Conservation (phyloP, 2,888 invertebrate species). For the Leucozona laternaria region DNA sequence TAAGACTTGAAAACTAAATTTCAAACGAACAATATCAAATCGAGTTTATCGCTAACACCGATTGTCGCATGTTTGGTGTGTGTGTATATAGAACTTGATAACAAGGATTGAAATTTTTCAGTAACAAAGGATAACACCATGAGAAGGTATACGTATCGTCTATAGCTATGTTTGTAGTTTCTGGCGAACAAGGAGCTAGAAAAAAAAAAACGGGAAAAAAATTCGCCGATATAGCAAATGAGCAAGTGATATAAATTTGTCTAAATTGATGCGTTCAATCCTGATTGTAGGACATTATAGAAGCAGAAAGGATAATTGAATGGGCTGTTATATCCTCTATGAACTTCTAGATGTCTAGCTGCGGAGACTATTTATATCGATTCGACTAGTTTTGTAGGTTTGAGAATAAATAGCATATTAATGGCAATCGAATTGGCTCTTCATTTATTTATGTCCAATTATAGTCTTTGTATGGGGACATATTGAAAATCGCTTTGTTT, state of each 20-base stretch:
- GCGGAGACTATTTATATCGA: conserved; percentile 43
- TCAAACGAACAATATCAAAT: conserved; percentile 65
- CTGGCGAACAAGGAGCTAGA: background rate
- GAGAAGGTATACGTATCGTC: background rate
- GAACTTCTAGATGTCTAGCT: background rate
- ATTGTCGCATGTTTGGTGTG: conserved; percentile 9
- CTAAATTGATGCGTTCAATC: conserved; percentile 69
- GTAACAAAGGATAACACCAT: conserved; percentile 47
- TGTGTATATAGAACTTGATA: conserved; percentile 39
- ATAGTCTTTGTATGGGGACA: conserved; percentile 16
- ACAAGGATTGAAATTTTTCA: conserved; percentile 70
- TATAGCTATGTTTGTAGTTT: background rate
- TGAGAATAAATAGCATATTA: conserved; percentile 55
- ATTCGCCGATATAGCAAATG: conserved; percentile 70
- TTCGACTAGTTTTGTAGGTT: conserved; percentile 57
- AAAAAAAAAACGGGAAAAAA: conserved; percentile 17
- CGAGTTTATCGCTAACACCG: conserved; percentile 28
- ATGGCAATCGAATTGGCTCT: conserved; percentile 60
- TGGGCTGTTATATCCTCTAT: conserved; percentile 45
- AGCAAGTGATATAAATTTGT: conserved; percentile 72
- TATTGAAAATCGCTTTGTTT: conserved; percentile 16
- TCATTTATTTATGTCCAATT: conserved; percentile 68
- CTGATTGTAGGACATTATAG: conserved; percentile 52
- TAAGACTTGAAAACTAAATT: conserved; percentile 52
- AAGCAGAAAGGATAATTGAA: conserved; percentile 67